Evolutionary conservation across 1,140 invertebrate species (phyloP).

Genomic region (Drosophila baimaii): DNA sequence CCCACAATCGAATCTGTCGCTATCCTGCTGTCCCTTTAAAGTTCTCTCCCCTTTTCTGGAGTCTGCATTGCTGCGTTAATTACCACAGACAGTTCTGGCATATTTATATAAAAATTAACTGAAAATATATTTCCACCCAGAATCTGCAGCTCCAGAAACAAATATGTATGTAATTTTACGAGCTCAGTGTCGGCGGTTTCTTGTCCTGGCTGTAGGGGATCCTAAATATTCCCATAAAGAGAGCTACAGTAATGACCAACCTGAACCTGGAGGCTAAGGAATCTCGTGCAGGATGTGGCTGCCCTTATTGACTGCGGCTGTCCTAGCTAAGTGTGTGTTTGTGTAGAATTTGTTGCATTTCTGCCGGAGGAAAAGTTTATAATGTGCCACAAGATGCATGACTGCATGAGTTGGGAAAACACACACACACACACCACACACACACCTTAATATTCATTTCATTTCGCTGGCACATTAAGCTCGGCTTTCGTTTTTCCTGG

Average conservation of each 20-base stretch:
- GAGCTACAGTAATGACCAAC: background rate
- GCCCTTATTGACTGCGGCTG: constrained; percentile 31
- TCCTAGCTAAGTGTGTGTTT: constrained; percentile 4
- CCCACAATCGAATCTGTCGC: constrained; percentile 1
- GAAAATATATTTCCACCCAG: constrained; percentile 13
- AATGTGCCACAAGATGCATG: constrained; percentile 71
- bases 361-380: constrained; percentile 67
- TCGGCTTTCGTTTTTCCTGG: constrained; percentile 42
- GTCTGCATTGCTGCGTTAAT: constrained; percentile 32
- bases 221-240: constrained; percentile 6
- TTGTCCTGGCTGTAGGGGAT: background rate
- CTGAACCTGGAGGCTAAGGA: too few species aligned
- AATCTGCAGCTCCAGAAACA: constrained; percentile 10
- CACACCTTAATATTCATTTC: constrained; percentile 65
- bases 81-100: constrained; percentile 29
- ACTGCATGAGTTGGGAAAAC: background rate
- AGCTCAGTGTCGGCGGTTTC: constrained; percentile 26
- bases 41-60: background rate
- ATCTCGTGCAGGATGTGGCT: constrained; percentile 39
- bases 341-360: constrained; percentile 19
- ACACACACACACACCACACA: background rate
- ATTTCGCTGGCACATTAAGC: constrained; percentile 65
- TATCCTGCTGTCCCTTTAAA: background rate
- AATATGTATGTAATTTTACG: constrained; percentile 58
- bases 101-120: constrained; percentile 25